Evolutionary conservation across 2,888 invertebrate genomes (phyloP).

Genomic region (Rosalia funebris): DNA sequence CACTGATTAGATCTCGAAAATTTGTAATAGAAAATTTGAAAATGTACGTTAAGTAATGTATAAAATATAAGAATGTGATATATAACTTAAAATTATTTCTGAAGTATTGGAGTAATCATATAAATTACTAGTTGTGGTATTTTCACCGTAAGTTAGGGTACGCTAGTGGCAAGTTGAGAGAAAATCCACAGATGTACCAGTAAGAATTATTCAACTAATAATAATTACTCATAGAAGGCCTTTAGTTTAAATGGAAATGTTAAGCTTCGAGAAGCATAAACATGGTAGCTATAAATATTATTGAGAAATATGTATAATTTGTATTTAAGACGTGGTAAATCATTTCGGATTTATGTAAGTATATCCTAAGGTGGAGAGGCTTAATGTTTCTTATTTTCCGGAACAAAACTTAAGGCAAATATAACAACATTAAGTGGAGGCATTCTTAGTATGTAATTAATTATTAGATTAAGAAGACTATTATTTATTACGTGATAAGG

Average conservation of each 20-base stretch:
- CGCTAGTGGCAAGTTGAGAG: slow-evolving; percentile 11
- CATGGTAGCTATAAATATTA: slow-evolving; percentile 39
- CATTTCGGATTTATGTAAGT: slow-evolving; percentile 24
- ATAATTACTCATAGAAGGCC: slow-evolving; percentile 26
- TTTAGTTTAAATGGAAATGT: slow-evolving; percentile 28
- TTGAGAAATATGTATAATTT: slow-evolving; percentile 39
- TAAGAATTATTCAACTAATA: slow-evolving; percentile 24
- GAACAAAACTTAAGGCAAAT: slow-evolving; percentile 13
- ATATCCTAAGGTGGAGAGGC: slow-evolving; percentile 2
- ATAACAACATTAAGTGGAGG: neutral
- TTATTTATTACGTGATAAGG: slow-evolving; percentile 9
- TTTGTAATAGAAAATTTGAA: too few relatives aligned
- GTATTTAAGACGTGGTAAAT: slow-evolving; percentile 30
- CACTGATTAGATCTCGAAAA: too few relatives aligned
- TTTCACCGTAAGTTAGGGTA: too few relatives aligned
- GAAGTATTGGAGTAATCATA: too few relatives aligned
- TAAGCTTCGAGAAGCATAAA: slow-evolving; percentile 34
- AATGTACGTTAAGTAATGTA: too few relatives aligned
- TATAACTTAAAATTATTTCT: too few relatives aligned
- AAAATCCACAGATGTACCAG: slow-evolving; percentile 12
- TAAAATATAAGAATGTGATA: too few relatives aligned
- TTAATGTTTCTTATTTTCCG: slow-evolving; percentile 18
- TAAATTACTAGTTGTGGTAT: too few relatives aligned
- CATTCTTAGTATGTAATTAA: neutral
- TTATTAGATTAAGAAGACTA: neutral